Evolutionary conservation across 1,140 invertebrate species (phyloP), one percentile per base, ranked within the genome.

Genomic region (Drosophila eugracilis): DNA sequence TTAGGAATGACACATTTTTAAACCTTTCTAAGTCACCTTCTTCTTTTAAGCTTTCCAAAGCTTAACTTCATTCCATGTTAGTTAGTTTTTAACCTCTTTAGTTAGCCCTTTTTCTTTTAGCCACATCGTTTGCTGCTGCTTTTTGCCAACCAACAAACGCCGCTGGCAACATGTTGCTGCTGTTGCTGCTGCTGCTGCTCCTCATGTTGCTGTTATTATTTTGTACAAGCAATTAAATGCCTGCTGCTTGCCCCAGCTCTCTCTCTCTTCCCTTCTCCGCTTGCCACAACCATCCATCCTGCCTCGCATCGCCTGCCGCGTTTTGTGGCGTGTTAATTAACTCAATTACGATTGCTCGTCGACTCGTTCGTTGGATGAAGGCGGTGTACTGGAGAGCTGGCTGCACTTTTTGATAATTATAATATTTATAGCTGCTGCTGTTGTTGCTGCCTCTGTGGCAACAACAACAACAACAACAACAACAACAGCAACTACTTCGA

Each of bases 381-480:
- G 48, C 44, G 44, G 37, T 12, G 48, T 22, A 22, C 52, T 36
- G 41, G 32, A 47, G 62, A 47, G 24, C 73, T 69, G 71, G 49
- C 73, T 76, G 71, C 69, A 74, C 69, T 72, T 72, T 72, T 72
- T 86, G 83, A 86, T 88, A 86, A 86, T 86, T 86, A 86, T 88
- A 86, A 86, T 86, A 86, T 86, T 86, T 86, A 86, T 86, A 86
- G 81, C n/a, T n/a, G n/a, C n/a, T n/a, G n/a, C n/a, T n/a, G n/a
- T n/a, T n/a, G n/a, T n/a, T n/a, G 74, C 52, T 15, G 58, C 39
- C 24, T 26, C 53, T 26, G 34, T 36, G 55, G 53, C 57, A 34
- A 17, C 59, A 42, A 41, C 58, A n/a, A n/a, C n/a, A n/a, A n/a
- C n/a, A n/a, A n/a, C n/a, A n/a, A n/a, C n/a, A n/a, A n/a, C n/a